A percentile compares a stretch with the other conserved stretches of the same genome.
phyloP scores from a whole-genome alignment of 2,113 vertebrate species.

The Pseudorectes ferrugineus region DNA sequence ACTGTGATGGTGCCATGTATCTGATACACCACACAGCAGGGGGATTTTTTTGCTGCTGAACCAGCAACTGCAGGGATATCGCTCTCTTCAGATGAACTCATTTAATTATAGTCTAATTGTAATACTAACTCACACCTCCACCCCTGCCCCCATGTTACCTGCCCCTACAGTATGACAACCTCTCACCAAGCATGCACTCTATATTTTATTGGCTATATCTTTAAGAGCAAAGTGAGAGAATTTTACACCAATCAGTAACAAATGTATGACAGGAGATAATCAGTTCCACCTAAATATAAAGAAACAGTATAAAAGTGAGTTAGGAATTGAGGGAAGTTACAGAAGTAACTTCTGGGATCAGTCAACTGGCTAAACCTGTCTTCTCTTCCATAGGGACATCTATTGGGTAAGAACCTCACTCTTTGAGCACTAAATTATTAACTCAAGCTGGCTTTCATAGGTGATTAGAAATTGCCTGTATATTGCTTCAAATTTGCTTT shows the following conservation, averaged over 20 bases:
- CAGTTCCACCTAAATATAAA: neutral
- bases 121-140: neutral
- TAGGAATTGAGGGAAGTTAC: neutral
- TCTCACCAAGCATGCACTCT: neutral
- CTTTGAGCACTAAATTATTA: neutral
- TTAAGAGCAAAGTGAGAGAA: rapidly evolving
- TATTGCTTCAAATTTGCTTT: neutral
- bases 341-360: neutral
- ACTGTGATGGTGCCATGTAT: rapidly evolving
- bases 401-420: neutral
- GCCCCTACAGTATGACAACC: no score
- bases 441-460: neutral
- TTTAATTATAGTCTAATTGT: neutral
- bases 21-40: neutral
- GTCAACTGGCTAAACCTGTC: neutral
- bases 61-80: neutral
- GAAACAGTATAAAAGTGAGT: neutral
- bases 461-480: neutral
- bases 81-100: neutral
- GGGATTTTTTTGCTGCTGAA: neutral
- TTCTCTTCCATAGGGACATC: neutral
- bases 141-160: neutral
- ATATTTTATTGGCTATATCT: neutral
- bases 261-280: neutral
- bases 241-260: neutral